These are phyloP conservation scores for Probaryconus sp. DNA, from an alignment of 1,140 invertebrate species.

Conservation along the genomic window DNA sequence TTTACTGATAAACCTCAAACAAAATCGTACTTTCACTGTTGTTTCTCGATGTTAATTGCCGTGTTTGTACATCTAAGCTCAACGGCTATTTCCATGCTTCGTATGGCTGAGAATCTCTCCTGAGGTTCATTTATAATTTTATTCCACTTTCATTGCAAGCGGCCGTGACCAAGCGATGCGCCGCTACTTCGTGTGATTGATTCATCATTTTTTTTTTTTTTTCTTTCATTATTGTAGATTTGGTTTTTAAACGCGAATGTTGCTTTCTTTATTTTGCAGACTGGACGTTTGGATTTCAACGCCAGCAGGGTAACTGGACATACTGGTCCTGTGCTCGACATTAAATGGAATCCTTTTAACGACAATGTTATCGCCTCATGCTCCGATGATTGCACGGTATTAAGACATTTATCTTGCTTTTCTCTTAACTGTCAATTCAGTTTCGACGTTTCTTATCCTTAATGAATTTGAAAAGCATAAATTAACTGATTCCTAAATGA, in stretches of 20 bases:
- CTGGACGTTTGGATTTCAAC: slow-evolving; percentile 87
- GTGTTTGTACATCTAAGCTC: slow-evolving; percentile 39
- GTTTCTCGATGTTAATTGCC: slow-evolving; percentile 67
- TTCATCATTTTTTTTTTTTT: slow-evolving; percentile 31
- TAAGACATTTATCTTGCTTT: slow-evolving; percentile 66
- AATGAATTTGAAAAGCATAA: too few species aligned
- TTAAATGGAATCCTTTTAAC: slow-evolving; percentile 95
- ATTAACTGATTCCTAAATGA: too few species aligned
- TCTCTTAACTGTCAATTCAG: too few species aligned
- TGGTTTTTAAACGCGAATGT: slow-evolving; percentile 19
- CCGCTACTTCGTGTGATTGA: slow-evolving; percentile 24
- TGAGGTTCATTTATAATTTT: slow-evolving; percentile 64
- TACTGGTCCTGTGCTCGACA: slow-evolving; percentile 88
- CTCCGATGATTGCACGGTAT: slow-evolving; percentile 94
- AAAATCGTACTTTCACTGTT: slow-evolving; percentile 67
- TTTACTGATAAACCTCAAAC: slow-evolving; percentile 24
- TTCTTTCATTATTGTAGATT: slow-evolving; percentile 22
- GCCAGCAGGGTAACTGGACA: slow-evolving; percentile 89
- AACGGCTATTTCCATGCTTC: slow-evolving; percentile 38
- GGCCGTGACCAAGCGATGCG: slow-evolving; percentile 43
- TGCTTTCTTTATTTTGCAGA: slow-evolving; percentile 77
- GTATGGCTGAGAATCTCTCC: slow-evolving; percentile 49
- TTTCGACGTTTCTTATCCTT: too few species aligned
- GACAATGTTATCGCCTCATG: slow-evolving; percentile 97
- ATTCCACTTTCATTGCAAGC: slow-evolving; percentile 68